Evolutionary conservation across 2,113 vertebrate genomes (phyloP).

Genomic region (Regulus satrapa): DNA sequence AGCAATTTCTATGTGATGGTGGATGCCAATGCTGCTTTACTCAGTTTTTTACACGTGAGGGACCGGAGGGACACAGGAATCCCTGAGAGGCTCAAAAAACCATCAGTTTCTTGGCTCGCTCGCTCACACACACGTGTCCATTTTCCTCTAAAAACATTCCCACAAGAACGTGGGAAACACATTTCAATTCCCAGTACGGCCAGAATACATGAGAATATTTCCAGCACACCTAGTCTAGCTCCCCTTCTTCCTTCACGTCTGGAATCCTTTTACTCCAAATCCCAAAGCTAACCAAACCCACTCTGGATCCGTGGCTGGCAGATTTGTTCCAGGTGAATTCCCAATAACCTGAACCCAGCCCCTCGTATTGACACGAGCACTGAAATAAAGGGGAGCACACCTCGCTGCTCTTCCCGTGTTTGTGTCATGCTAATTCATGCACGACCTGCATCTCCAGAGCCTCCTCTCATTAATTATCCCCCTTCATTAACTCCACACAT

Average conservation of each 20-base stretch:
- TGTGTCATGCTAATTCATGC: constrained; percentile 48
- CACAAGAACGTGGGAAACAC: no score
- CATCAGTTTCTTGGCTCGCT: no score
- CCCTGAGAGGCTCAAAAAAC: no score
- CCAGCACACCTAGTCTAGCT: background rate
- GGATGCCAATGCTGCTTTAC: background rate
- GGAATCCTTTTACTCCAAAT: background rate
- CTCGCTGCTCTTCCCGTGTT: background rate
- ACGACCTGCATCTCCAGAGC: background rate
- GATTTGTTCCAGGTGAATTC: background rate
- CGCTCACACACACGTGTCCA: no score
- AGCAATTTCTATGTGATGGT: background rate
- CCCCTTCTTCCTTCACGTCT: background rate
- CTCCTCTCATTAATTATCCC: constrained; percentile 42
- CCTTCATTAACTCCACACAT: background rate
- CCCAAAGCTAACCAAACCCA: background rate
- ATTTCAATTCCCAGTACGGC: background rate
- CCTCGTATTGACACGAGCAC: background rate
- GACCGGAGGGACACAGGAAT: background rate
- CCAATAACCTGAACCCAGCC: background rate
- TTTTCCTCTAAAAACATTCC: no score
- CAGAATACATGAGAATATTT: background rate
- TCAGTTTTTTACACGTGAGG: rapidly evolving
- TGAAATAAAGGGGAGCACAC: background rate
- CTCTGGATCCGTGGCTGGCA: background rate